Evolutionary conservation across 2,888 invertebrate genomes (phyloP).

Genomic region (Encarsia formosa): DNA sequence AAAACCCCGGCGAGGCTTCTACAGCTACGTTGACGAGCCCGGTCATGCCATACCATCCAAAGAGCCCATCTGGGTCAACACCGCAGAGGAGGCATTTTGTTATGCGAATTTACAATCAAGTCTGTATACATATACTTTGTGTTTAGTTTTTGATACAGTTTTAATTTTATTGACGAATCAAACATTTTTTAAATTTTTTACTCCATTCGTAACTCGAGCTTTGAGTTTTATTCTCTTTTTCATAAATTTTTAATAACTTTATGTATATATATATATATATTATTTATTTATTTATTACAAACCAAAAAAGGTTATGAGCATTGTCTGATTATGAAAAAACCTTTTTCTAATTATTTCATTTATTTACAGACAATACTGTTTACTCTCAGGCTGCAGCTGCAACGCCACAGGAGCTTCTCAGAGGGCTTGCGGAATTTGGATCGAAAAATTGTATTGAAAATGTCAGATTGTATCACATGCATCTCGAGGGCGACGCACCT

Average conservation of each 20-base stretch:
- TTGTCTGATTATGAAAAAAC: too few relatives aligned
- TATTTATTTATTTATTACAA: too few relatives aligned
- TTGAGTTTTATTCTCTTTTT: too few relatives aligned
- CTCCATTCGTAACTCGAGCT: too few relatives aligned
- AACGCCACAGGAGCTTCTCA: constrained; percentile 77
- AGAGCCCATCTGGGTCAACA: constrained; percentile 64
- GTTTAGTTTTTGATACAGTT: too few relatives aligned
- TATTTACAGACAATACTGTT: constrained; percentile 74
- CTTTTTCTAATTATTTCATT: too few relatives aligned
- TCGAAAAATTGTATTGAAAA: constrained; percentile 64
- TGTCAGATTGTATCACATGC: constrained; percentile 87
- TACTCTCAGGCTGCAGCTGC: constrained; percentile 90
- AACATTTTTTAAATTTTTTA: too few relatives aligned
- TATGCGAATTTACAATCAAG: constrained; percentile 67
- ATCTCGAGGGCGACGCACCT: constrained; percentile 78
- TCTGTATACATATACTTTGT: too few relatives aligned
- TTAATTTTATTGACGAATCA: too few relatives aligned
- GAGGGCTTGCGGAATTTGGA: constrained; percentile 79
- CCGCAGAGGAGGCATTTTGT: constrained; percentile 74
- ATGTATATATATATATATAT: too few relatives aligned
- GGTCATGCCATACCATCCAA: constrained; percentile 73
- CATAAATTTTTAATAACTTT: too few relatives aligned
- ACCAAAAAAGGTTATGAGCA: too few relatives aligned
- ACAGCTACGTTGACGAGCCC: constrained; percentile 75
- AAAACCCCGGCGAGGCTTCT: constrained; percentile 54